A percentile compares a stretch with the other conserved stretches of the same genome.
These are phyloP conservation scores for Esox lucius DNA, from an alignment of 2,797 vertebrate species.

Conservation along the genomic window DNA sequence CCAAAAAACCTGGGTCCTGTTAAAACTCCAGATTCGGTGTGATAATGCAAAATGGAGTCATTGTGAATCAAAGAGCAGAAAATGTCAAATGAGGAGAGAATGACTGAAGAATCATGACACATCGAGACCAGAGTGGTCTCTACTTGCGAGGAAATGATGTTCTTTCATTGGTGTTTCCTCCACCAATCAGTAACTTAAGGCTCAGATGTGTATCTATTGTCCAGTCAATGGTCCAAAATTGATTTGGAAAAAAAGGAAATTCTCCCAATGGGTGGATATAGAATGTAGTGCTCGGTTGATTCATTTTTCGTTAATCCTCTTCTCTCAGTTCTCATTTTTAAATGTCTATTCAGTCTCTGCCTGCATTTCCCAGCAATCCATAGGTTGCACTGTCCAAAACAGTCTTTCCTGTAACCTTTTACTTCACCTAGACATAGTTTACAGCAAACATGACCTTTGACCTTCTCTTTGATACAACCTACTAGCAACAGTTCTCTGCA, in stretches of 20 bases:
- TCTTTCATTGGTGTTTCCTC: slow-evolving; percentile 55
- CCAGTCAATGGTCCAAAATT: slow-evolving; percentile 51
- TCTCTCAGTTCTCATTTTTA: slow-evolving; percentile 20
- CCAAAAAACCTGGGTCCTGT: slow-evolving; percentile 7
- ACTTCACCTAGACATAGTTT: slow-evolving; percentile 52
- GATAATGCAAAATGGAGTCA: slow-evolving; percentile 14
- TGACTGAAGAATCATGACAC: neutral
- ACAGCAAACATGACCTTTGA: slow-evolving; percentile 65
- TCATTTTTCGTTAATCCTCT: slow-evolving; percentile 21
- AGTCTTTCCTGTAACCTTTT: slow-evolving; percentile 42
- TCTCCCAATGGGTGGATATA: neutral
- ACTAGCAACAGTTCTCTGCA: slow-evolving; percentile 56
- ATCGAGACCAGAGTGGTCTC: neutral
- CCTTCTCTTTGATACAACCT: slow-evolving; percentile 62
- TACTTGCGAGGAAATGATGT: slow-evolving; percentile 60
- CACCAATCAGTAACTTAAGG: slow-evolving; percentile 79
- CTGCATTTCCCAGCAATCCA: slow-evolving; percentile 85
- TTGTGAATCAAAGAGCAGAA: slow-evolving; percentile 8
- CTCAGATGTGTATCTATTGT: slow-evolving; percentile 69
- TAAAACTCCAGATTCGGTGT: slow-evolving; percentile 16
- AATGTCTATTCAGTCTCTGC: slow-evolving; percentile 35
- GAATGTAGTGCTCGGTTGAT: slow-evolving; percentile 39
- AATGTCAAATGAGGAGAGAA: slow-evolving; percentile 3
- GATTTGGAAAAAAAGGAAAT: neutral
- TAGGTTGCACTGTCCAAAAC: slow-evolving; percentile 86